Percentiles rank a stretch among this genome's conserved stretches.
These are phyloP conservation scores for Circaetus gallicus DNA, from an alignment of 2,113 vertebrate species.

Conservation along the genomic window DNA sequence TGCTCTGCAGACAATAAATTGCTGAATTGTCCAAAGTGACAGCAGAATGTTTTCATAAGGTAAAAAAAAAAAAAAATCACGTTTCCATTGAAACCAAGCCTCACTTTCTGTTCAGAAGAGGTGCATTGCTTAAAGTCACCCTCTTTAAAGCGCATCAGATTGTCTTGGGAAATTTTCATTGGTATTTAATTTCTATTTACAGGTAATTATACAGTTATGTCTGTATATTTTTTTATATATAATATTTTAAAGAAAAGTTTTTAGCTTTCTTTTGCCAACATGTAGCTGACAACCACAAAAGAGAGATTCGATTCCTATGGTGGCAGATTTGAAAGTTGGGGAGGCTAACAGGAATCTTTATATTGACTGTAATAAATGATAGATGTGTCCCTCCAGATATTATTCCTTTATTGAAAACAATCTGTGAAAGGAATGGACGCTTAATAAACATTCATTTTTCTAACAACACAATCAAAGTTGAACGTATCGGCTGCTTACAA, in stretches of 20 bases:
- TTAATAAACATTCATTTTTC: not conserved
- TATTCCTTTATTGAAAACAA: not conserved
- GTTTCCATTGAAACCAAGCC: not conserved
- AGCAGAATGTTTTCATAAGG: not conserved
- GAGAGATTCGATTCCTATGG: not conserved
- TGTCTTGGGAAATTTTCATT: not conserved
- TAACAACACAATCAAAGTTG: not conserved
- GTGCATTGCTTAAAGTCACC: not conserved
- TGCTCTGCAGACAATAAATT: not conserved
- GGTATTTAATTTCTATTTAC: constrained; percentile 4
- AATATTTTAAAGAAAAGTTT: not conserved
- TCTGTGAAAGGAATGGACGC: not conserved
- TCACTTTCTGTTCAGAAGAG: not conserved
- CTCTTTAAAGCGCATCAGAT: not conserved
- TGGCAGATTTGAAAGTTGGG: not conserved
- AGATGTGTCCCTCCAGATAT: not conserved
- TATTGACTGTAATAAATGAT: not conserved
- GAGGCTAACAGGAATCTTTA: not conserved
- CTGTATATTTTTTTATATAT: not conserved
- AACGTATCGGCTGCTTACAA: not conserved
- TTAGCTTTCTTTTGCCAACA: not conserved
- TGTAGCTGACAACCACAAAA: not conserved
- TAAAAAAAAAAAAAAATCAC: not conserved
- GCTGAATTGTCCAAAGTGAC: not conserved
- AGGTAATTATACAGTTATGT: not conserved